A percentile compares a stretch with the other conserved stretches of the same genome.
Evolutionary conservation across 37 sponge, comb jelly and placozoan genomes (phyloP).

Genomic region (Chondrilla cf. caribensis): DNA sequence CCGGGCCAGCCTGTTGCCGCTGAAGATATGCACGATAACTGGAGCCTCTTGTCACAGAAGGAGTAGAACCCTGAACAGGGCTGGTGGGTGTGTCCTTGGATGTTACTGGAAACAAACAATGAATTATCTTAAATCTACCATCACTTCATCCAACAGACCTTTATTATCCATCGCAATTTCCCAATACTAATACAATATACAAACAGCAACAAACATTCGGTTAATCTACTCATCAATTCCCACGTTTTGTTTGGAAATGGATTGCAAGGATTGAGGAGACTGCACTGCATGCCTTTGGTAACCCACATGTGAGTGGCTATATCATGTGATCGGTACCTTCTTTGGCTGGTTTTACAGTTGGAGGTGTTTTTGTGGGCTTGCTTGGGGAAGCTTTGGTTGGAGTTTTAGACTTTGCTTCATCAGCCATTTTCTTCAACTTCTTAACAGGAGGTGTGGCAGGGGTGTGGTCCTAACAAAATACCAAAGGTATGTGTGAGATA

Average conservation of each 20-base stretch:
- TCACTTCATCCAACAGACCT: background rate
- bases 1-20: slow-evolving; percentile 61
- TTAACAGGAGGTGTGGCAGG: slow-evolving; percentile 27
- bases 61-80: background rate
- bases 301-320: no score
- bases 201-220: background rate
- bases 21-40: slow-evolving; percentile 58
- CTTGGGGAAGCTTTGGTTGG: slow-evolving; percentile 5
- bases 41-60: background rate
- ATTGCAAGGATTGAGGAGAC: no score
- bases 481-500: background rate
- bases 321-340: no score
- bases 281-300: no score
- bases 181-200: no score
- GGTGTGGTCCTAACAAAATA: background rate
- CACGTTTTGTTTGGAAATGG: background rate
- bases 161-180: background rate
- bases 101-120: background rate
- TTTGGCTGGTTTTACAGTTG: slow-evolving; percentile 15
- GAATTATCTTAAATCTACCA: background rate
- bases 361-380: background rate
- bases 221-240: background rate
- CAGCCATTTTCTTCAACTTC: slow-evolving; percentile 43
- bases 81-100: background rate
- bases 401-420: slow-evolving; percentile 3